phyloP scores from a whole-genome alignment of 2,797 vertebrate genomes.

The Lepus townsendii region DNA sequence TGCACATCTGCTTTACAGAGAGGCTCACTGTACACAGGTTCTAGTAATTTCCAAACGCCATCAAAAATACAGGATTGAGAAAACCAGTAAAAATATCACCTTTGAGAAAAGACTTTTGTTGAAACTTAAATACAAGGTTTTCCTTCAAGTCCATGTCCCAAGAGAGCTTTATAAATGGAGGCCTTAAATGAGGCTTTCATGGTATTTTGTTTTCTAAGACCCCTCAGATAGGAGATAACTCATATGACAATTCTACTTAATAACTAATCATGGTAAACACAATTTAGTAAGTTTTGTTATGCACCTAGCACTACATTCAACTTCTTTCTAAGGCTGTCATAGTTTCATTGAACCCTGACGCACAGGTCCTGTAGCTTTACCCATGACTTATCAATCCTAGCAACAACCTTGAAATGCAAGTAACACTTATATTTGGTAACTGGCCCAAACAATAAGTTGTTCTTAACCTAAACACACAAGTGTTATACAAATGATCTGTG shows the following conservation, averaged over 20 bases:
- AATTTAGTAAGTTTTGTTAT: constrained; percentile 19
- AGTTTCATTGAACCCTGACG: background rate
- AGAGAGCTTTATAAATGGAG: background rate
- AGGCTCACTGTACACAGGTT: background rate
- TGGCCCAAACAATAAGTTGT: background rate
- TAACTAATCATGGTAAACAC: background rate
- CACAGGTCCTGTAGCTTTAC: background rate
- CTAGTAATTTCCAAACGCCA: background rate
- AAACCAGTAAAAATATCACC: background rate
- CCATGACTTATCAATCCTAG: background rate
- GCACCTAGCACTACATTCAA: background rate
- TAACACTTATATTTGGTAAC: background rate
- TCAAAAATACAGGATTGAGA: constrained; percentile 46
- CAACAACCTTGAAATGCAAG: background rate
- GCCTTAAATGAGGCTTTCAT: background rate
- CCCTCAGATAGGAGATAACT: background rate
- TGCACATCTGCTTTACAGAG: background rate
- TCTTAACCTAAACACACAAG: constrained; percentile 38
- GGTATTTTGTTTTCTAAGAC: constrained; percentile 15
- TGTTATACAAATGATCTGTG: background rate
- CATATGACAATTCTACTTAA: constrained; percentile 9
- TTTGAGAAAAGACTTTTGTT: constrained; percentile 48
- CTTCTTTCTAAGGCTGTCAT: background rate
- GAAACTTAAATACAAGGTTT: constrained; percentile 24
- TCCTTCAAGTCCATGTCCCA: constrained; percentile 14